Evolutionary conservation across 2,113 vertebrate genomes (phyloP).

Genomic region (Lepisosteus osseus): DNA sequence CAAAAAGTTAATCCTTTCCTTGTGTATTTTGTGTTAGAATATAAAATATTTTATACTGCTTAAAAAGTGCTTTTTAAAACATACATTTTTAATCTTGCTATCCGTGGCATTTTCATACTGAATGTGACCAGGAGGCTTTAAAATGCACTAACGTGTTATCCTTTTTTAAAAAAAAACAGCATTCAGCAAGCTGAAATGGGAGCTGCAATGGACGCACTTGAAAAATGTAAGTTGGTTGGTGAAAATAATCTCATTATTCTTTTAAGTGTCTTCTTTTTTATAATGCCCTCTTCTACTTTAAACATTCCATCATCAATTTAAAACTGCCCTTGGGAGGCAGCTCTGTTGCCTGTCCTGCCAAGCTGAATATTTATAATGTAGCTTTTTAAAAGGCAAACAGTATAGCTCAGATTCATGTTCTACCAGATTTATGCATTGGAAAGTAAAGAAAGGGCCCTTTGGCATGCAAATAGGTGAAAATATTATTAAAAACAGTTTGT

Average conservation of each 20-base stretch:
- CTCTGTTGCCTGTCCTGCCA: not conserved
- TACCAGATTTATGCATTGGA: too few relatives aligned
- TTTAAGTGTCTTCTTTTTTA: slow-evolving; percentile 7
- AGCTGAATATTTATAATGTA: not conserved
- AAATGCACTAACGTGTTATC: slow-evolving; percentile 37
- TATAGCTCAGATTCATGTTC: too few relatives aligned
- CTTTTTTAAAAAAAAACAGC: slow-evolving; percentile 55
- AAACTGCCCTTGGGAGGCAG: not conserved
- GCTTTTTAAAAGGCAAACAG: not conserved
- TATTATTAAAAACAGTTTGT: not conserved
- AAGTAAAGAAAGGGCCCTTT: too few relatives aligned
- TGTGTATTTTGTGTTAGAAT: too few relatives aligned
- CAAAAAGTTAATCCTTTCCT: too few relatives aligned
- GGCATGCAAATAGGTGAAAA: not conserved
- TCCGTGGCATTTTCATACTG: slow-evolving; percentile 25
- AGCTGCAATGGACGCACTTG: slow-evolving; percentile 95
- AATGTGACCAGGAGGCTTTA: slow-evolving; percentile 35
- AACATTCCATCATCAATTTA: not conserved
- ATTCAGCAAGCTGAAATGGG: slow-evolving; percentile 99
- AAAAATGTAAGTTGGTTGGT: slow-evolving; percentile 87
- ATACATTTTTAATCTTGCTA: slow-evolving; percentile 44
- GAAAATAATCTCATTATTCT: not conserved
- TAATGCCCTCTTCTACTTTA: slow-evolving; percentile 7
- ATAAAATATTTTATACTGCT: too few relatives aligned
- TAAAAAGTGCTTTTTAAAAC: slow-evolving; percentile 32